These are phyloP conservation scores for Mugil cephalus DNA, from an alignment of 2,113 vertebrate genomes.

Conservation along the genomic window DNA sequence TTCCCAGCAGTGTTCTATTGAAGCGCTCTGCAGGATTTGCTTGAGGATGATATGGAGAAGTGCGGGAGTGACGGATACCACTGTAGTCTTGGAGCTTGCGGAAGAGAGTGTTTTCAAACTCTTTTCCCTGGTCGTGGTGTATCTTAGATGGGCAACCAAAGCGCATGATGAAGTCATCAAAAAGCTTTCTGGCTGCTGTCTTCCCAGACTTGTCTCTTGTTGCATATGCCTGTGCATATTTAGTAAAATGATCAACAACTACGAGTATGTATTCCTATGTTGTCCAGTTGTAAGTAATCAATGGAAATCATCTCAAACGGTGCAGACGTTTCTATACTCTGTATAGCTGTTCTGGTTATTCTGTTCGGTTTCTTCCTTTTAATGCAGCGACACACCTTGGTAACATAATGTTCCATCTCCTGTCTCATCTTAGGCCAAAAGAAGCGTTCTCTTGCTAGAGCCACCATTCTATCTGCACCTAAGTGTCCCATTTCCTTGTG, in stretches of 20 bases:
- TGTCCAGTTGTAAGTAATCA: background rate
- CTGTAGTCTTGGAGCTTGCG: slow-evolving; percentile 24
- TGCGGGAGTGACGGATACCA: slow-evolving; percentile 9
- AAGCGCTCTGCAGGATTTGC: slow-evolving; percentile 23
- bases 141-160: slow-evolving; percentile 40
- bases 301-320: slow-evolving; percentile 3
- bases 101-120: slow-evolving; percentile 41
- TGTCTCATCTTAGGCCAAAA: too few species aligned
- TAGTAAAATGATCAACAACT: slow-evolving; percentile 12
- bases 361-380: slow-evolving; percentile 7
- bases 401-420: too few species aligned
- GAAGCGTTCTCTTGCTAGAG: background rate
- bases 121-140: slow-evolving; percentile 40
- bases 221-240: slow-evolving; percentile 1
- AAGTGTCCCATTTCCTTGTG: too few species aligned
- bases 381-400: background rate
- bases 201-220: background rate
- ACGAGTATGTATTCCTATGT: slow-evolving; percentile 4
- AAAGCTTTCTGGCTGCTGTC: slow-evolving; percentile 5
- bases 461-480: background rate
- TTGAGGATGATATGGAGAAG: slow-evolving; percentile 25
- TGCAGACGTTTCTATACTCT: background rate
- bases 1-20: slow-evolving; percentile 15
- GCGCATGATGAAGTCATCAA: slow-evolving; percentile 40
- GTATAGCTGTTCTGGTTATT: background rate